phyloP scores from a whole-genome alignment of 2,888 invertebrate species.

The Oscheius onirici region DNA sequence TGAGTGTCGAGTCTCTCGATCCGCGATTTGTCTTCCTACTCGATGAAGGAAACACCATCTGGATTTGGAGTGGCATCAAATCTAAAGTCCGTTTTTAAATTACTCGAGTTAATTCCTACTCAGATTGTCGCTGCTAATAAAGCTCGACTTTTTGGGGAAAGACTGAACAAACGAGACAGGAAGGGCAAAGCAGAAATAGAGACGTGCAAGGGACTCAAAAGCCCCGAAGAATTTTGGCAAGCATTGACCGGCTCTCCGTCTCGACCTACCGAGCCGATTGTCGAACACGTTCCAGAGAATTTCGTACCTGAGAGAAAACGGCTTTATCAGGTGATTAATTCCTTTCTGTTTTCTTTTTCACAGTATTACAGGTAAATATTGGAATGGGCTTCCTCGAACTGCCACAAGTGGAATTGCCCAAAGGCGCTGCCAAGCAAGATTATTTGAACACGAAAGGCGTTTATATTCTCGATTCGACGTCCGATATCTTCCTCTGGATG shows the following conservation, averaged over 20 bases:
- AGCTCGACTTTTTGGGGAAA: slow-evolving; percentile 87
- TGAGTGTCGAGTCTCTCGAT: slow-evolving; percentile 80
- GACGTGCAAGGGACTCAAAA: slow-evolving; percentile 84
- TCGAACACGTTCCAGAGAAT: slow-evolving; percentile 77
- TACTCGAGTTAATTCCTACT: slow-evolving; percentile 12
- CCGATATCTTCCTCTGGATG: slow-evolving; percentile 79
- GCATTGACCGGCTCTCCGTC: slow-evolving; percentile 74
- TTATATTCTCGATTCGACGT: slow-evolving; percentile 91
- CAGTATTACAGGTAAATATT: slow-evolving; percentile 82
- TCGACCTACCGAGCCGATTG: slow-evolving; percentile 52
- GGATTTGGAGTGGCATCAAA: slow-evolving; percentile 87
- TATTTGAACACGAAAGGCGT: slow-evolving; percentile 89
- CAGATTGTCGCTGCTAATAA: slow-evolving; percentile 70
- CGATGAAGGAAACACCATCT: slow-evolving; percentile 84
- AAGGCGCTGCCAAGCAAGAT: slow-evolving; percentile 72
- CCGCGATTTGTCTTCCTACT: slow-evolving; percentile 89
- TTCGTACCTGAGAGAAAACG: slow-evolving; percentile 61
- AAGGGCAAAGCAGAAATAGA: slow-evolving; percentile 92
- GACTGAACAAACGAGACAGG: slow-evolving; percentile 96
- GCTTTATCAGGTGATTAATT: slow-evolving; percentile 50
- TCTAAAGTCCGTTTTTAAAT: slow-evolving; percentile 67
- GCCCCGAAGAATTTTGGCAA: slow-evolving; percentile 86
- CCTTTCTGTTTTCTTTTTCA: neutral
- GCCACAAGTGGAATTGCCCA: slow-evolving; percentile 80
- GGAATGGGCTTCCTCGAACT: slow-evolving; percentile 98